Evolutionary conservation across 1,140 invertebrate species (phyloP).

Genomic region (Aphis gossypii): DNA sequence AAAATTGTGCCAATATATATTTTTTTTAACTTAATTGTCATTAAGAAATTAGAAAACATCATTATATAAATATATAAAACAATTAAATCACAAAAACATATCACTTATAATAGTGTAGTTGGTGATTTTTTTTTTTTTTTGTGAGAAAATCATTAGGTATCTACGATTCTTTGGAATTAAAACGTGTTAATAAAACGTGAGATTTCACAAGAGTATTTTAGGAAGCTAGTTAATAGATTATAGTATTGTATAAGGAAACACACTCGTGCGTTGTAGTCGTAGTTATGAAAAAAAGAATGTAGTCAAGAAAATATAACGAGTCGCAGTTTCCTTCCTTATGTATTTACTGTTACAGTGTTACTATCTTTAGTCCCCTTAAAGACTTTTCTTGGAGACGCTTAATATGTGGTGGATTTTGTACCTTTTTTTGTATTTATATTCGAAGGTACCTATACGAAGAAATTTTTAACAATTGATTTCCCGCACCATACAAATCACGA

Average conservation of each 20-base stretch:
- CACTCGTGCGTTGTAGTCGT: neutral
- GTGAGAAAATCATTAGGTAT: neutral
- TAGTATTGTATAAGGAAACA: neutral
- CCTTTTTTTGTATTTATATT: neutral
- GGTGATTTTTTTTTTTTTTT: neutral
- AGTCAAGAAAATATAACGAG: constrained; percentile 10
- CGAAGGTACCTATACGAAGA: neutral
- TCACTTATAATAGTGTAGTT: neutral
- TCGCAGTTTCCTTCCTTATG: constrained; percentile 16
- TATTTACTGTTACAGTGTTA: neutral
- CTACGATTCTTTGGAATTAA: neutral
- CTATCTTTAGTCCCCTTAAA: neutral
- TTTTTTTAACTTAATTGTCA: neutral
- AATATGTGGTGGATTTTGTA: neutral
- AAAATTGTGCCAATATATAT: neutral
- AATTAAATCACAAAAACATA: neutral
- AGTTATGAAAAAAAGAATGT: neutral
- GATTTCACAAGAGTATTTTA: neutral
- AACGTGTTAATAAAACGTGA: neutral
- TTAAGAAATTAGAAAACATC: neutral
- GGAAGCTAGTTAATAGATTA: neutral
- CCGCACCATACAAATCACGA: neutral
- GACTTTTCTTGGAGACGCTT: neutral
- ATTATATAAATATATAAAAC: neutral
- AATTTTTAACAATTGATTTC: constrained; percentile 49